Base-by-base conservation (phyloP, 2,797 vertebrate species). In the Tragelaphus eurycerus region DNA sequence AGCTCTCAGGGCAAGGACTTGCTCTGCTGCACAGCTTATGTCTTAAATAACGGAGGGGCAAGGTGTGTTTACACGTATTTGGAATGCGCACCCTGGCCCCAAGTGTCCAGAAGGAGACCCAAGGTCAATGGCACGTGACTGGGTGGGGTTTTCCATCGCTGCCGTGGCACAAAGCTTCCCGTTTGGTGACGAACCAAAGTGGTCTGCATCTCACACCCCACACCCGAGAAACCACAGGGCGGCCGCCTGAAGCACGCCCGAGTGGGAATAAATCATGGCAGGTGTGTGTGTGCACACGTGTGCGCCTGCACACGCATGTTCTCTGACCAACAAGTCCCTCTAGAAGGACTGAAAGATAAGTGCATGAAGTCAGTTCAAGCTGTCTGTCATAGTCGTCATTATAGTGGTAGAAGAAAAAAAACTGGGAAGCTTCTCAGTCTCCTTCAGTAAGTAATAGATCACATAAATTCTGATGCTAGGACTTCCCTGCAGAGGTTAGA, bases 31-130 rank as follows among this genome's bases (percentile, higher is more conserved):
- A 82, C 29, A 86, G 19, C 50, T 93, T 90, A 25, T 94, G 89
- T 71, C 89, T 89, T 89, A 71, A 85, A 54, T 59, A 78, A 90
- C 78, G 3, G 71, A 50, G 94, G 31, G 55, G 46, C 50, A 15
- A 48, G 59, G 25, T 57, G 60, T 17, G 17, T 50, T 90, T 55
- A 92, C 43, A 78, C 76, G 6, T 14, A 38, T 82, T 76, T 86
- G 67, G 89, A 93, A 87, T 6, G 83, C 9, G 15, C 23, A 95
- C 55, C 10, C 43, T 74, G 89, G 78, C 23, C 3, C 46, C 88
- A 43, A 48, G 48, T 67, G 52, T 93, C 86, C 88, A 55, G 91
- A 83, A 94, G 95, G 38, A 95, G 64, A 71, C n/a, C 27, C 12
- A 2, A 89, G 89, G 50, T 95, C 76, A 57, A 71, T 12, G 86